Evolutionary conservation across 2,888 invertebrate species (phyloP).

Genomic region (Drosophila paranaensis): DNA sequence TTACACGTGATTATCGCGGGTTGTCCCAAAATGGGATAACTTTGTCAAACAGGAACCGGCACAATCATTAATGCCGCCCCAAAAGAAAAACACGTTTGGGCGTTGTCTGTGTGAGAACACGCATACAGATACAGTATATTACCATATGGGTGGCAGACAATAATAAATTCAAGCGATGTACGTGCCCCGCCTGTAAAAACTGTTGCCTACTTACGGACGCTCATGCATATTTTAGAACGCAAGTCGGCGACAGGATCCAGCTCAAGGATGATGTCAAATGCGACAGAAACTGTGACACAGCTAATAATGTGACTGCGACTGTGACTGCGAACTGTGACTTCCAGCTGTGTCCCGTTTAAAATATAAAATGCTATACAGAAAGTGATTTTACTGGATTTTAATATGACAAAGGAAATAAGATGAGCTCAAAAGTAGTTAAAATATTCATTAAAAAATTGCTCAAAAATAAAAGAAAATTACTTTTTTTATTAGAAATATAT

Average conservation of each 20-base stretch:
- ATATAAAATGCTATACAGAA: too few relatives aligned
- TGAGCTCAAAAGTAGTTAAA: not conserved
- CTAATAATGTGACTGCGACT: constrained; percentile 6
- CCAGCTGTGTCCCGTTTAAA: not conserved
- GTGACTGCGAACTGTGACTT: not conserved
- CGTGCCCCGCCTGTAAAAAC: constrained; percentile 56
- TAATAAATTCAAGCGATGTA: constrained; percentile 69
- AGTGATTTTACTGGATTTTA: not conserved
- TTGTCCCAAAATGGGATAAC: constrained; percentile 53
- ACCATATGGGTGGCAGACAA: constrained; percentile 53
- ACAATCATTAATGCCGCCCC: constrained; percentile 60
- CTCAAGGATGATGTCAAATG: not conserved
- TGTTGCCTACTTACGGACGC: constrained; percentile 60
- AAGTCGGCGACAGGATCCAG: constrained; percentile 12
- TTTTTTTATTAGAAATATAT: too few relatives aligned
- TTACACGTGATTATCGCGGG: constrained; percentile 70
- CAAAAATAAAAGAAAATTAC: too few relatives aligned
- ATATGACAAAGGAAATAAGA: not conserved
- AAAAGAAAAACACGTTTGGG: constrained; percentile 12
- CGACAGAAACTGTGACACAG: constrained; percentile 11
- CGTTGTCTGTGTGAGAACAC: not conserved
- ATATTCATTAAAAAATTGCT: not conserved
- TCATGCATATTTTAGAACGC: constrained; percentile 56
- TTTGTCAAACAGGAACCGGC: constrained; percentile 44
- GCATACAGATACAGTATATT: constrained; percentile 36